Conservation (phyloP, 92 coral and sea anemone species). For the Pocillopora meandrina region DNA sequence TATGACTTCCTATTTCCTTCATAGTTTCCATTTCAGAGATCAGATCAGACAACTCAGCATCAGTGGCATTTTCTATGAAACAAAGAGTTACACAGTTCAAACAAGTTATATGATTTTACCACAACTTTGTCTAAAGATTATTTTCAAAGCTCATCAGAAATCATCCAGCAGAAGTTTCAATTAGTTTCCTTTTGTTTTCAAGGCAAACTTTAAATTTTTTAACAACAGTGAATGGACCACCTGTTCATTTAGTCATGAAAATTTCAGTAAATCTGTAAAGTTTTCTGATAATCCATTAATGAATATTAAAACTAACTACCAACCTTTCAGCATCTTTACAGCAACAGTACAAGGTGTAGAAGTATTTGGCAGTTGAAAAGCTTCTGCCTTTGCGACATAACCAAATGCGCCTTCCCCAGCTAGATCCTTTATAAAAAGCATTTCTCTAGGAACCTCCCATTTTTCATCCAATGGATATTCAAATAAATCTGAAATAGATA, state of each 20-base stretch:
- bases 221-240: no score
- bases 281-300: background rate
- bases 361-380: conserved; percentile 56
- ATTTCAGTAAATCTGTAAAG: background rate
- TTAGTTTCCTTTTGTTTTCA: background rate
- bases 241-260: no score
- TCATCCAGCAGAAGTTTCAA: no score
- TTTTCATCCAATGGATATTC: conserved; percentile 75
- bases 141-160: no score
- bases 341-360: conserved; percentile 73
- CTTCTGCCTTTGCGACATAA: conserved; percentile 84
- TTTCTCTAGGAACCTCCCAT: conserved; percentile 86
- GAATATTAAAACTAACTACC: background rate
- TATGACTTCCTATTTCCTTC: conserved; percentile 93
- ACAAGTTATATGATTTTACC: background rate
- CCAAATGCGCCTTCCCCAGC: conserved; percentile 98
- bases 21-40: conserved; percentile 93
- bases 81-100: background rate
- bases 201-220: no score
- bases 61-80: conserved; percentile 75
- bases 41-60: conserved; percentile 77
- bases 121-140: background rate
- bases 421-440: conserved; percentile 67
- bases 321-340: conserved; percentile 97
- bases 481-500: conserved; percentile 47